Evolutionary conservation across 2,113 vertebrate species (phyloP), one percentile per base, ranked within the genome.

Genomic region (Oryzias melastigma): DNA sequence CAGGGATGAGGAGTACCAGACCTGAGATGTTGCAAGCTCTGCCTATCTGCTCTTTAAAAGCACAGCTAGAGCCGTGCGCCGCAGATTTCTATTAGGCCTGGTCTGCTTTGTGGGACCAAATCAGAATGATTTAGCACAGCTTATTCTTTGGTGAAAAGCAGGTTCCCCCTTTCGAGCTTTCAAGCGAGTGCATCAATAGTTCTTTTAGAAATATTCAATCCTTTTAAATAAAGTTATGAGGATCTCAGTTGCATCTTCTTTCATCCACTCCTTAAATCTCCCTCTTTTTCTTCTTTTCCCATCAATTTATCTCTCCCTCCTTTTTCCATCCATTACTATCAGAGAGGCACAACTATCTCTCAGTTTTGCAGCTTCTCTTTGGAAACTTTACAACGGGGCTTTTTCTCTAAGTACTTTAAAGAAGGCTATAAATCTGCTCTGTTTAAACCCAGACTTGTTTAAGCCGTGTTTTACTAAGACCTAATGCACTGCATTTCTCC

Each of bases 401-500:
- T 88, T 88, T 84, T 76, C 78, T 81, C 61, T 65, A 52, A 79
- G 78, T 75, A 46, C 65, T 87, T 85, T 85, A 78, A 82, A 75
- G 82, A 78, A 67, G 51, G 65, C 80, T 53, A 76, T 91, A 90
- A 89, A 90, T 91, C 79, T 77, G 63, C 22, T 46, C 55, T 62
- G 70, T 85, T 83, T 86, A 74, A 87, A 78, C 54, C 77, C 77
- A 80, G 75, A 58, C 84, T 72, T 68, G 56, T 81, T 78, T 83
- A 85, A 85, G 78, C 57, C 57, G 75, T 75, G 62, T 77, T 82
- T 79, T 73, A 84, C 81, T 73, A 70, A 81, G 84, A 80, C 63
- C 68, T 79, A 75, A 85, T 87, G 78, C 85, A 75, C 79, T 60
- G 68, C 85, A 82, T 86, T 35, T 86, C 85, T 83, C 84, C 61